Evolutionary conservation across 64 coral and sea anemone species (phyloP), one percentile per base, ranked within the genome.

Genomic region (Astreopora myriophthalma): DNA sequence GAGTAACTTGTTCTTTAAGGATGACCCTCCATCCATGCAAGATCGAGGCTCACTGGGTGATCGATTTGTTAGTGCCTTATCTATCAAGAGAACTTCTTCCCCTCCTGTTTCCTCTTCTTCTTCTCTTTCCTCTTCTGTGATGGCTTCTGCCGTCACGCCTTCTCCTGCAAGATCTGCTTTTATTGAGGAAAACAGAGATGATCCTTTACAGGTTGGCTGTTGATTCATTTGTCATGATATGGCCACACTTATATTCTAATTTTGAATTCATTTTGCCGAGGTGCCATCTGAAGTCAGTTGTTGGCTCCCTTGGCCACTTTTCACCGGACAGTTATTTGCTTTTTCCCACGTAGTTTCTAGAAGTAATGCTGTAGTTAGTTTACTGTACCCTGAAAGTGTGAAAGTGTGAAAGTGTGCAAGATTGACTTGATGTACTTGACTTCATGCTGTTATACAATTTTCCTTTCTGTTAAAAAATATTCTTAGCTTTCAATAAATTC

Each of bases 1-100:
- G 95, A 96, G 95, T 75, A 94, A 90, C 93, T 82, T 96, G 86
- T 96, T 96, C 88, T 96, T 96, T 86, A 96, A 96, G 69, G 95
- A 96, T 80, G 95, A 96, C 32, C 91, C 85, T 28, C 90, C 95
- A 10, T 65, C 79, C 2, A 46, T 13, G 8, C 46, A 80, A n/a
- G 83, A 82, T 69, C 73, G 65, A 86, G 64, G 60, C 30, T 76
- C 65, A 22, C 8, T 90, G 66, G 95, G 91, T 10, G 95, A 96
- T 90, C 13, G 84, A 9, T 96, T 96, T 91, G 87, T 94, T 40
- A 68, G 80, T 33, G 87, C 87, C 42, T 13, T 90, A 13, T 81
- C 86, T 30, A 66, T 80, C 34, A 36, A 78, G 37, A 77, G 35
- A 69, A 85, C 79, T 31, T 52, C 91, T 36, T 73, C 91, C 30